These are phyloP conservation scores for Lymantria monacha DNA, from an alignment of 2,888 invertebrate species.

Conservation along the genomic window DNA sequence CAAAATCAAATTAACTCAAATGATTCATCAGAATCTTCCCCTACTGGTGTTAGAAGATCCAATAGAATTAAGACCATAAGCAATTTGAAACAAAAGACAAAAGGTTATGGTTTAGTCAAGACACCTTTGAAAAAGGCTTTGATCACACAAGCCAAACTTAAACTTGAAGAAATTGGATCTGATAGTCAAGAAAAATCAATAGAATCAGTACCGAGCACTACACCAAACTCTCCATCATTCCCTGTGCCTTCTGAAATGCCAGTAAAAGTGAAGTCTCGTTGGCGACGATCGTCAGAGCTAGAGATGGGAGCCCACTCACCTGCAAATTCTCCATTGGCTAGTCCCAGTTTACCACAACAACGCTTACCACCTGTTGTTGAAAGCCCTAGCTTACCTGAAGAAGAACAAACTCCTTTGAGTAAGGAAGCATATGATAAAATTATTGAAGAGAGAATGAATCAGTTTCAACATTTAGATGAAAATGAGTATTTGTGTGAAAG, in stretches of 20 bases:
- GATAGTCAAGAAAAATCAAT: slow-evolving; percentile 72
- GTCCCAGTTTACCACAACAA: slow-evolving; percentile 60
- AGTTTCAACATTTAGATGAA: slow-evolving; percentile 91
- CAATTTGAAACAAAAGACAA: slow-evolving; percentile 84
- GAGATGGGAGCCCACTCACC: slow-evolving; percentile 83
- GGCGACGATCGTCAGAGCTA: slow-evolving; percentile 88
- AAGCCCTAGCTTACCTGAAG: slow-evolving; percentile 42
- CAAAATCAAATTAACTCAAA: slow-evolving; percentile 61
- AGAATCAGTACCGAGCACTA: slow-evolving; percentile 45
- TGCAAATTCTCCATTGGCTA: slow-evolving; percentile 63
- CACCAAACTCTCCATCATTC: slow-evolving; percentile 68
- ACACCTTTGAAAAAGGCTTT: slow-evolving; percentile 74
- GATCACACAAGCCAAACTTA: slow-evolving; percentile 76
- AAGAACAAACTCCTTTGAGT: slow-evolving; percentile 47
- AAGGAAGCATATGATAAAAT: slow-evolving; percentile 76
- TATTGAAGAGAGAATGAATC: slow-evolving; percentile 83
- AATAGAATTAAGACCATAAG: slow-evolving; percentile 90
- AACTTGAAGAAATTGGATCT: slow-evolving; percentile 82
- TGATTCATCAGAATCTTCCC: slow-evolving; percentile 75
- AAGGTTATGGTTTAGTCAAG: slow-evolving; percentile 85
- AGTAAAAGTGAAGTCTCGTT: slow-evolving; percentile 90
- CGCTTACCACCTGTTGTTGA: slow-evolving; percentile 51
- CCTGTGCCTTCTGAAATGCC: slow-evolving; percentile 83
- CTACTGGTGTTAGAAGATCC: slow-evolving; percentile 86
- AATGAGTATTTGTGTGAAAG: slow-evolving; percentile 93